phyloP scores from a whole-genome alignment of 2,113 vertebrate genomes.

The Calonectris borealis region DNA sequence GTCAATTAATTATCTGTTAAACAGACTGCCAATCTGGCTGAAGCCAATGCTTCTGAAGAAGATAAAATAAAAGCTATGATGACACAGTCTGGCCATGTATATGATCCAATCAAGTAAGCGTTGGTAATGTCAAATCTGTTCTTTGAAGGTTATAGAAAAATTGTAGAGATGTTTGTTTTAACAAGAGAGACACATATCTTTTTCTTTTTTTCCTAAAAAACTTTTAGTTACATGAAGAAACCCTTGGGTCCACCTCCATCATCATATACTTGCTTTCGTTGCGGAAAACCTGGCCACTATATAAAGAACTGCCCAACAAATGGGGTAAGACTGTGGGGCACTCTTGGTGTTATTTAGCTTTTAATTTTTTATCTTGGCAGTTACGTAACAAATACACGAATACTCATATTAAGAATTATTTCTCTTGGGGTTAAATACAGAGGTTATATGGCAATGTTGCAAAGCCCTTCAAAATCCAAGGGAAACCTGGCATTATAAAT shows the following conservation, averaged over 20 bases:
- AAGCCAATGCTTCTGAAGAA: conserved; percentile 94
- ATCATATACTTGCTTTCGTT: conserved; percentile 94
- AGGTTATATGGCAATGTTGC: background rate
- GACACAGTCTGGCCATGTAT: conserved; percentile 93
- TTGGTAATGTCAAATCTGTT: background rate
- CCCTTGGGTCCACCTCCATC: conserved; percentile 84
- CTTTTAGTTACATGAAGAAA: conserved; percentile 89
- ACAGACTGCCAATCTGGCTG: conserved; percentile 97
- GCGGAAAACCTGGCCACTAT: conserved; percentile 93
- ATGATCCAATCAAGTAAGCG: conserved; percentile 93
- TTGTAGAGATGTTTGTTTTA: background rate
- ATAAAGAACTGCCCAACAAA: conserved; percentile 94
- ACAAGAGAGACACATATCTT: background rate
- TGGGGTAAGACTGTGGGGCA: conserved; percentile 76
- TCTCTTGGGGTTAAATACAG: background rate
- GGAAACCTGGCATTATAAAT: background rate
- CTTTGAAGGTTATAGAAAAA: conserved; percentile 9
- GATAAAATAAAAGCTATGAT: conserved; percentile 98
- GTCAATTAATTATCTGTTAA: conserved; percentile 85
- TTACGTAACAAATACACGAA: background rate
- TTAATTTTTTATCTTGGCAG: background rate
- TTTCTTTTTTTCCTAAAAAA: background rate
- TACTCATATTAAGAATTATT: background rate
- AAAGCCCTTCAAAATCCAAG: background rate
- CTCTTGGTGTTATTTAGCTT: background rate